Base-by-base conservation (phyloP, 2,888 invertebrate genomes). In the Dastarcus helophoroides region DNA sequence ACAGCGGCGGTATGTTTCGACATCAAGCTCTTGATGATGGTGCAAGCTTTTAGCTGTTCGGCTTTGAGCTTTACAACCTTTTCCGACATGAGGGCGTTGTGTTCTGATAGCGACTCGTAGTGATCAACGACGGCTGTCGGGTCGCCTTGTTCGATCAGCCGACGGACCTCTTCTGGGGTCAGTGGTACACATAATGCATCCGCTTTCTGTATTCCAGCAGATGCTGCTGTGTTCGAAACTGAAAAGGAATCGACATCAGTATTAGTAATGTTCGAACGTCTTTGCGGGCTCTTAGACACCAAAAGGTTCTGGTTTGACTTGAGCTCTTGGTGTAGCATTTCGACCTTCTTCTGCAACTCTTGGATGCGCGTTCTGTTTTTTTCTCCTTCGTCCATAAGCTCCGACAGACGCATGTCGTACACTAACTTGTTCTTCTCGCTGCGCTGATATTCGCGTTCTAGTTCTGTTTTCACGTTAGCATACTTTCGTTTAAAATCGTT, bases 371-470 rank as follows among this genome's bases (percentile, higher is more conserved):
- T 29, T 31, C 47, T 53, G 19, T 49, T 45, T 36, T 46, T 49
- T 9, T 54, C 54, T 26, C 53, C 47, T 42, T 63, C 63, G 33
- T 56, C 60, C 42, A 65, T 65, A 29, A 68, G 45, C 36, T 66
- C 65, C 8, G 56, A 52, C 11, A 64, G 54, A 29, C 61, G 61
- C 21, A 59, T 58, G 41, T 68, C 65, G 31, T 60, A 53, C 7
- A 60, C 49, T 38, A 60, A 56, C 30, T 46, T 47, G 10, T 40
- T 23, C 13, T 37, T 38, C 21, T 49, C 46, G 8, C 37, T 32
- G 17, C 42, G 39, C 26, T 48, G 44, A 8, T 39, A 41, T 26
- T 48, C 47, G 27, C 41, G 39, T 23, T 48, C 46, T 3, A 48
- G 29, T 16, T 51, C 48, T 8, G 13, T 17, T 13, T 37, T 38